Conservation (phyloP, 2,797 vertebrate species). For the Myotis findleyi region DNA sequence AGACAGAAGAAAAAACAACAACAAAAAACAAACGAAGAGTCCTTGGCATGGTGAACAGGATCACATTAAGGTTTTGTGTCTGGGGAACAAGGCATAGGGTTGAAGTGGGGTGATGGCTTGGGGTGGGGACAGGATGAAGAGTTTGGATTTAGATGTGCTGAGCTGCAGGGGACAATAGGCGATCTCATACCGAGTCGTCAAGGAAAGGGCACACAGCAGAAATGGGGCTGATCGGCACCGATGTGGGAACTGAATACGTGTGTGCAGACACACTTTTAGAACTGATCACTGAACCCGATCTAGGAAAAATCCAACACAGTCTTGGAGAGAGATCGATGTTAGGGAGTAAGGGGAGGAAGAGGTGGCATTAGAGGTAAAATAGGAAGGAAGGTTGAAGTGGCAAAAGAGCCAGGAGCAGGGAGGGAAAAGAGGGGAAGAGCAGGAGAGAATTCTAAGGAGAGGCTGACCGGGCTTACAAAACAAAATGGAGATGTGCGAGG, state of each 20-base stretch:
- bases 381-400: background rate
- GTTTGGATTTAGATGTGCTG: background rate
- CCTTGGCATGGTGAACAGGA: background rate
- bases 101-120: background rate
- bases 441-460: background rate
- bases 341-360: background rate
- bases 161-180: background rate
- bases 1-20: background rate
- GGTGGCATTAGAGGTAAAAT: background rate
- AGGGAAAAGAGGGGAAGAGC: fast-evolving
- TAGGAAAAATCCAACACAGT: background rate
- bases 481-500: background rate
- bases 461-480: background rate
- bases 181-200: background rate
- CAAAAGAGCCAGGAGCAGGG: background rate
- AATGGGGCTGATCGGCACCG: background rate
- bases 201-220: background rate
- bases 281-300: background rate
- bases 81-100: background rate
- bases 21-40: background rate
- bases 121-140: background rate
- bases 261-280: background rate
- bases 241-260: background rate
- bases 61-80: background rate
- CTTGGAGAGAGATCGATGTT: background rate